Evolutionary conservation across 1,140 invertebrate species (phyloP).

Genomic region (Drosophila tani): DNA sequence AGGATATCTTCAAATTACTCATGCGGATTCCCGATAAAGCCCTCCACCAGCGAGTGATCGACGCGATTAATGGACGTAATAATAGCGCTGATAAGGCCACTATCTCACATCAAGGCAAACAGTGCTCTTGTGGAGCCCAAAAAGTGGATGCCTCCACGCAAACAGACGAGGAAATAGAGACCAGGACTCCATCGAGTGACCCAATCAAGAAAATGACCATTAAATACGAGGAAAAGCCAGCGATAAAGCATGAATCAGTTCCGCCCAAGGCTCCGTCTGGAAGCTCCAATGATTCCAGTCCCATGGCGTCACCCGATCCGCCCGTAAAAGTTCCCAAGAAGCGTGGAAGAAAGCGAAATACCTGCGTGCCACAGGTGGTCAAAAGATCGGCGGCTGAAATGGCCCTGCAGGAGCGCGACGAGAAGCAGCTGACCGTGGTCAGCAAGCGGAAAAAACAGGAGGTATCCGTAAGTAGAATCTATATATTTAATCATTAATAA

Average conservation of each 20-base stretch:
- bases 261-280: neutral
- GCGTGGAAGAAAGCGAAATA: slow-evolving; percentile 74
- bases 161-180: slow-evolving; percentile 33
- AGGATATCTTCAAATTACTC: slow-evolving; percentile 72
- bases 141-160: slow-evolving; percentile 59
- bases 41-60: slow-evolving; percentile 70
- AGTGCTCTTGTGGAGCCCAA: slow-evolving; percentile 37
- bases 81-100: slow-evolving; percentile 45
- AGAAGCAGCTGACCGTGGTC: slow-evolving; percentile 63
- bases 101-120: slow-evolving; percentile 53
- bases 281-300: neutral
- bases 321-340: slow-evolving; percentile 48
- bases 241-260: slow-evolving; percentile 5
- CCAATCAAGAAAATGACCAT: neutral
- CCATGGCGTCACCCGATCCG: neutral
- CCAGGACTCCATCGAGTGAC: neutral
- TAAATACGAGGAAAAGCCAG: slow-evolving; percentile 3
- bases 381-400: slow-evolving; percentile 72
- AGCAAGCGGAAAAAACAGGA: slow-evolving; percentile 47
- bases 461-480: slow-evolving; percentile 21
- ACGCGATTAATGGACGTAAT: slow-evolving; percentile 65
- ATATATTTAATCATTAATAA: too few relatives aligned
- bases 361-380: slow-evolving; percentile 71
- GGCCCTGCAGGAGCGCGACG: slow-evolving; percentile 63
- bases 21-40: slow-evolving; percentile 73